phyloP scores from a whole-genome alignment of 2,888 invertebrate genomes.

The Heliconius erato region DNA sequence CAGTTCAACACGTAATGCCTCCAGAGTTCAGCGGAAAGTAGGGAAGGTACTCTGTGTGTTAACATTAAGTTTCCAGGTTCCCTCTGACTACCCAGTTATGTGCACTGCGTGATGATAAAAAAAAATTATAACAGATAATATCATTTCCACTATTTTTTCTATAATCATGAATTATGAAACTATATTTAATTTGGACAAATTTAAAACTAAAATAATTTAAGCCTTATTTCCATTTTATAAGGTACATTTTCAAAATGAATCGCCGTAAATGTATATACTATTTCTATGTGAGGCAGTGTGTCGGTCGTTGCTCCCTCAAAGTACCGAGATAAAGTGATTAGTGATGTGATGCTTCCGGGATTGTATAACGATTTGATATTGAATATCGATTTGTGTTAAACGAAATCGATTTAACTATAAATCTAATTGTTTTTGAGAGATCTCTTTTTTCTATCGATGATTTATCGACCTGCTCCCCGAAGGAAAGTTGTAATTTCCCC shows the following conservation, averaged over 20 bases:
- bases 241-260: slow-evolving; percentile 2
- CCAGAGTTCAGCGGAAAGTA: not conserved
- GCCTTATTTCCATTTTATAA: not conserved
- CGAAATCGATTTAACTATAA: not conserved
- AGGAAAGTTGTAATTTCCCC: too few species aligned
- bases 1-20: too few species aligned
- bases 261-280: slow-evolving; percentile 12
- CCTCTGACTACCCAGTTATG: not conserved
- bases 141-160: slow-evolving; percentile 5
- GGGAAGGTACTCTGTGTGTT: not conserved
- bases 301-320: slow-evolving; percentile 76
- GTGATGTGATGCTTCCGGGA: slow-evolving; percentile 47
- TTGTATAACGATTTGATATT: slow-evolving; percentile 50
- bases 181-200: slow-evolving; percentile 11
- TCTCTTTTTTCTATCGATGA: not conserved
- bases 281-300: slow-evolving; percentile 79
- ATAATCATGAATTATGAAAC: slow-evolving; percentile 7
- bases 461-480: too few species aligned
- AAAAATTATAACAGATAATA: not conserved
- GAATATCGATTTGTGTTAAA: slow-evolving; percentile 6
- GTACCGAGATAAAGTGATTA: slow-evolving; percentile 54
- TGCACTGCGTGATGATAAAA: not conserved
- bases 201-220: not conserved
- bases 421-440: not conserved
- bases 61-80: not conserved